Conservation (phyloP, 2,888 invertebrate genomes). For the Heliconius erato region DNA sequence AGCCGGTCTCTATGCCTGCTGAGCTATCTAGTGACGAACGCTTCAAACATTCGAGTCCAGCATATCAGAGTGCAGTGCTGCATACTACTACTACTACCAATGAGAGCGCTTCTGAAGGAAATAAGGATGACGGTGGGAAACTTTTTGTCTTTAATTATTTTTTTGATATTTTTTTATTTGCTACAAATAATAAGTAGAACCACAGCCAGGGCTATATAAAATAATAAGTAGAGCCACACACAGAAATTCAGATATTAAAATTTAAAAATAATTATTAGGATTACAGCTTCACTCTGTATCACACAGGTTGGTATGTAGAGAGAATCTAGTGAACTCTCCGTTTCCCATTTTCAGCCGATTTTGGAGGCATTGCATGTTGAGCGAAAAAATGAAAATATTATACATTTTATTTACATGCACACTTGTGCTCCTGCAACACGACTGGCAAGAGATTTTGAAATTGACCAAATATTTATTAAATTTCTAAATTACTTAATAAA, state of each 20-base stretch:
- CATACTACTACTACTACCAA: constrained; percentile 81
- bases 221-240: too few relatives aligned
- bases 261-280: background rate
- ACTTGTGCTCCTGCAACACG: too few relatives aligned
- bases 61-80: constrained; percentile 91
- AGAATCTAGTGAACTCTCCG: background rate
- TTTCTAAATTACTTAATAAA: background rate
- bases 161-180: too few relatives aligned
- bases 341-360: background rate
- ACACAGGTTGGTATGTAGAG: background rate
- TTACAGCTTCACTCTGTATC: background rate
- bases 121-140: constrained; percentile 78
- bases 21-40: constrained; percentile 77
- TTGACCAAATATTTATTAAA: too few relatives aligned
- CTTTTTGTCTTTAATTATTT: background rate
- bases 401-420: background rate
- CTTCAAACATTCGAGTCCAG: constrained; percentile 90
- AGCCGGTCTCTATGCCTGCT: constrained; percentile 80
- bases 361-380: background rate
- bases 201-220: too few relatives aligned
- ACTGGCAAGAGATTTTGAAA: too few relatives aligned
- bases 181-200: too few relatives aligned
- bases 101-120: constrained; percentile 70
- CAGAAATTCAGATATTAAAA: too few relatives aligned
- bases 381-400: background rate